phyloP scores from a whole-genome alignment of 2,888 invertebrate genomes.

The Rapana venosa region DNA sequence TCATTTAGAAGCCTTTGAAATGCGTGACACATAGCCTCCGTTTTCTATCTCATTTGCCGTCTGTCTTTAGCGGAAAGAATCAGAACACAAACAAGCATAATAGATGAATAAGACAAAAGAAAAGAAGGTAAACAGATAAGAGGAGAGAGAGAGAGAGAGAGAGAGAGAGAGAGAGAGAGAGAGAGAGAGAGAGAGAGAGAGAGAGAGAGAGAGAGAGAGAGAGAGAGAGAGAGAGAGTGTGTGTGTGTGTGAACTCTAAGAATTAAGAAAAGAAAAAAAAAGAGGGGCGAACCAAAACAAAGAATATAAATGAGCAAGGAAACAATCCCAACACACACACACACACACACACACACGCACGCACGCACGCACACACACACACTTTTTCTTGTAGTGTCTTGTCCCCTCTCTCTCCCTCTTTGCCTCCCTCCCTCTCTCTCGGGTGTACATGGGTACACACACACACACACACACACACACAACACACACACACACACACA shows the following conservation, averaged over 20 bases:
- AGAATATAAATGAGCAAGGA: not conserved
- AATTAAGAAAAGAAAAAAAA: not conserved
- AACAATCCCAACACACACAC: too few species aligned
- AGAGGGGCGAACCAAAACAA: not conserved
- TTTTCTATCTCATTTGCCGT: not conserved
- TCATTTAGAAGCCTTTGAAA: not conserved
- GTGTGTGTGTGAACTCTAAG: not conserved
- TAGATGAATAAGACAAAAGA: not conserved
- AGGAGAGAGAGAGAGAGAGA: not conserved
- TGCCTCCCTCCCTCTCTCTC: too few species aligned
- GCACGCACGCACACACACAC: too few species aligned
- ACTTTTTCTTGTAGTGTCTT: too few species aligned
- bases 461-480: too few species aligned
- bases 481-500: too few species aligned
- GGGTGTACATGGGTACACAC: too few species aligned
- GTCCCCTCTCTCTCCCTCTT: too few species aligned
- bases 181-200: not conserved
- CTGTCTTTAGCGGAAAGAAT: not conserved
- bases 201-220: not conserved
- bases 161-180: not conserved
- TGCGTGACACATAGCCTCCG: not conserved
- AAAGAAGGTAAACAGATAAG: not conserved
- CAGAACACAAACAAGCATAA: not conserved
- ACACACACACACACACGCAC: too few species aligned
- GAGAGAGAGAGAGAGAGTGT: not conserved